phyloP scores from a whole-genome alignment of 1,140 invertebrate genomes.

The Euwallacea similis region DNA sequence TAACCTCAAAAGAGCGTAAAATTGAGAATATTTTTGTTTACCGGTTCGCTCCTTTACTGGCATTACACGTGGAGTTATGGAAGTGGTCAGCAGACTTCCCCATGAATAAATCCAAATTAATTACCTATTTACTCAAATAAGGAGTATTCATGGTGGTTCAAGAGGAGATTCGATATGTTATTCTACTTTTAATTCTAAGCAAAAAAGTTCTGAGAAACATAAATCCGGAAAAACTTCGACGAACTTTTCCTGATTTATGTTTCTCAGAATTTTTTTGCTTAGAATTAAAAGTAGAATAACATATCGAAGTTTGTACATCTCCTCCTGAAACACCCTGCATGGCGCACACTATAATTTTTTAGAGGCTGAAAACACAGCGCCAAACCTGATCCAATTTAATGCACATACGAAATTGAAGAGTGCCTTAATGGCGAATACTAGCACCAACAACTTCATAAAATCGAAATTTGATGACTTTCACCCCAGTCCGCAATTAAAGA shows the following conservation, averaged over 20 bases:
- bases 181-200: too few relatives aligned
- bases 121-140: too few relatives aligned
- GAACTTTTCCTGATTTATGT: background rate
- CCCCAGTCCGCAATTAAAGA: slow-evolving; percentile 42
- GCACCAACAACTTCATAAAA: background rate
- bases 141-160: too few relatives aligned
- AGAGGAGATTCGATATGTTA: too few relatives aligned
- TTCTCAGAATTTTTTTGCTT: background rate
- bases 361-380: too few relatives aligned
- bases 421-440: background rate
- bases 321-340: too few relatives aligned
- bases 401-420: background rate
- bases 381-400: slow-evolving; percentile 8
- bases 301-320: too few relatives aligned
- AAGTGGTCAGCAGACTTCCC: too few relatives aligned
- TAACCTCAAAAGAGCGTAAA: background rate
- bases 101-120: too few relatives aligned
- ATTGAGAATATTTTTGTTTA: background rate
- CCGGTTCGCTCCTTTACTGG: background rate
- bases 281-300: background rate
- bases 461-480: slow-evolving; percentile 38
- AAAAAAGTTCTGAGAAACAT: too few relatives aligned
- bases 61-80: too few relatives aligned
- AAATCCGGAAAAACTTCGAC: too few relatives aligned
- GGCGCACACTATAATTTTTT: background rate